Conservation (phyloP, 2,113 vertebrate species). For the Psilopogon haemacephalus region DNA sequence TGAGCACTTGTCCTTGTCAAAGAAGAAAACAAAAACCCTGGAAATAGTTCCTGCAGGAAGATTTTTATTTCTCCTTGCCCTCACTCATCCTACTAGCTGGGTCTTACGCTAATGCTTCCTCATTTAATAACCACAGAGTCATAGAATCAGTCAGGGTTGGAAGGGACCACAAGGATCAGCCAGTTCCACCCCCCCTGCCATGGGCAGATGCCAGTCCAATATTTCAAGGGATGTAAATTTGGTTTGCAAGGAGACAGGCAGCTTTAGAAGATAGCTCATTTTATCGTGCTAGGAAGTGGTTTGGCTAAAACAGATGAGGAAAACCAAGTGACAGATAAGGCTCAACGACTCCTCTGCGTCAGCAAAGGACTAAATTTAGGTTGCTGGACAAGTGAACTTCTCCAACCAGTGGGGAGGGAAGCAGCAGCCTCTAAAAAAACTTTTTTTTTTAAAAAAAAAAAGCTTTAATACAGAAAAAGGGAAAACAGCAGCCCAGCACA, state of each 20-base stretch:
- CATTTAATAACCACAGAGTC: background rate
- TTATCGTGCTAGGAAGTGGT: conserved; percentile 17
- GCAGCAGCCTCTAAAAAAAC: background rate
- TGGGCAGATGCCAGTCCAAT: background rate
- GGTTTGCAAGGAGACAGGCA: background rate
- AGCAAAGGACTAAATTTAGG: background rate
- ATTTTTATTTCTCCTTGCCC: rapidly evolving
- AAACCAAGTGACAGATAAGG: conserved; percentile 8
- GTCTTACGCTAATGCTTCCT: background rate
- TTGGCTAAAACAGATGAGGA: background rate
- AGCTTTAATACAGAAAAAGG: background rate
- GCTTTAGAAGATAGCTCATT: background rate
- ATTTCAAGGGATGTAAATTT: background rate
- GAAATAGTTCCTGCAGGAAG: background rate
- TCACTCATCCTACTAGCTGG: background rate
- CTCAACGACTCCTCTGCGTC: background rate
- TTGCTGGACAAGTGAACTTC: background rate
- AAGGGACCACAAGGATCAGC: too few relatives aligned
- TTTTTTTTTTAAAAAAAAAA: too few relatives aligned
- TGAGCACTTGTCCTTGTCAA: background rate
- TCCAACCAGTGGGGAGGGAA: background rate
- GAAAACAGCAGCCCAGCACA: background rate
- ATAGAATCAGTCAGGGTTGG: too few relatives aligned
- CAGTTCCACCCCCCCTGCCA: too few relatives aligned
- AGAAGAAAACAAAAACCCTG: background rate